These are phyloP conservation scores for Zaprionus ornatus DNA, from an alignment of 1,140 invertebrate genomes.

Conservation along the genomic window DNA sequence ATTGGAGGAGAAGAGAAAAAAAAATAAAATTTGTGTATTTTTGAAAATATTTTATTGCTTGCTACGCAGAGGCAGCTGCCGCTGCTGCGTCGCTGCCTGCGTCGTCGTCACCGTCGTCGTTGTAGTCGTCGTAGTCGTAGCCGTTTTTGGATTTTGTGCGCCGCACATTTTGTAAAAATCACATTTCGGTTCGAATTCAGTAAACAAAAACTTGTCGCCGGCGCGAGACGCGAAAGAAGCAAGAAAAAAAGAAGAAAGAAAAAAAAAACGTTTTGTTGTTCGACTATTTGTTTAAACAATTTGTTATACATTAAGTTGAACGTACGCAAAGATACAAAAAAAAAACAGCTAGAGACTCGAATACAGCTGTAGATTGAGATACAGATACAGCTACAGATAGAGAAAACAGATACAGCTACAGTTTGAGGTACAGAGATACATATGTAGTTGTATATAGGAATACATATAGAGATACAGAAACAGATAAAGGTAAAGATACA, in stretches of 20 bases:
- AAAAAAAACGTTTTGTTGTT: slow-evolving; percentile 28
- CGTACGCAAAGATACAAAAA: slow-evolving; percentile 41
- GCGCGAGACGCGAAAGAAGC: slow-evolving; percentile 70
- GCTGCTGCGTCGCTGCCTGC: slow-evolving; percentile 16
- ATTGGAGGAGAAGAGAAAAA: slow-evolving; percentile 30
- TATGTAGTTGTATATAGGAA: neutral
- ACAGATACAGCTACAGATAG: slow-evolving; percentile 11
- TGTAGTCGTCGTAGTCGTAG: slow-evolving; percentile 34
- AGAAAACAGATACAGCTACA: slow-evolving; percentile 6
- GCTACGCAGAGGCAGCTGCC: slow-evolving; percentile 11
- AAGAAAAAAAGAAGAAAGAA: slow-evolving; percentile 28
- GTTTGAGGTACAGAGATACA: neutral
- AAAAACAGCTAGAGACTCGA: neutral
- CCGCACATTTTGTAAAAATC: slow-evolving; percentile 66
- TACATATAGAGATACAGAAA: neutral
- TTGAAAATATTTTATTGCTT: slow-evolving; percentile 76
- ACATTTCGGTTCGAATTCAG: slow-evolving; percentile 81
- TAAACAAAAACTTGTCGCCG: slow-evolving; percentile 84
- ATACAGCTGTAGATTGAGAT: slow-evolving; percentile 2
- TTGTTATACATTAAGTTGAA: slow-evolving; percentile 68
- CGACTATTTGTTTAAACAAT: slow-evolving; percentile 76
- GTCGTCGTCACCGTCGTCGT: slow-evolving; percentile 26
- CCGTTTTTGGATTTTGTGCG: slow-evolving; percentile 61
- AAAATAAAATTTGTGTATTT: slow-evolving; percentile 53
- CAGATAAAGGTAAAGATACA: neutral